Percentiles rank a stretch among this genome's conserved stretches.
Evolutionary conservation across 1,140 invertebrate species (phyloP).

Genomic region (Bombus huntii): DNA sequence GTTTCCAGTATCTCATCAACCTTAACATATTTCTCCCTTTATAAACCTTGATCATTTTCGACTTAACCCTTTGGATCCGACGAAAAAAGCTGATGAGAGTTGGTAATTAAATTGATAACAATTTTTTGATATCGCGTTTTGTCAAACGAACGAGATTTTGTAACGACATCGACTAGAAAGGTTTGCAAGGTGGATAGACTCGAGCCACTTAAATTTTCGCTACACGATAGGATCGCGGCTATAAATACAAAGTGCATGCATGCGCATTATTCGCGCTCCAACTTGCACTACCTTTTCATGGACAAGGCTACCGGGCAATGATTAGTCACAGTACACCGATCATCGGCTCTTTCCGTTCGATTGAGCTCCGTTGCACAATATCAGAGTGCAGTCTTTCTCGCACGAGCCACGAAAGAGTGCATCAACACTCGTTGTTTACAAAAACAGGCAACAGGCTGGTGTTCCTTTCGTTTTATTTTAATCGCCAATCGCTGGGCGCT

Average conservation of each 20-base stretch:
- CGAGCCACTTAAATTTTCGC: constrained; percentile 40
- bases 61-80: background rate
- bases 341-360: constrained; percentile 41
- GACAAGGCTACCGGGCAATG: constrained; percentile 42
- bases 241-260: constrained; percentile 53
- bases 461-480: background rate
- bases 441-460: background rate
- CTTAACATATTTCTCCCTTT: background rate
- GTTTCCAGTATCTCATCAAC: too few relatives aligned
- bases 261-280: constrained; percentile 52
- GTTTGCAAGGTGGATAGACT: background rate
- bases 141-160: background rate
- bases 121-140: background rate
- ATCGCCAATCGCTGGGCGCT: background rate
- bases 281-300: constrained; percentile 53
- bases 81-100: rapidly evolving
- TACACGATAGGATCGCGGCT: constrained; percentile 21
- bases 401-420: constrained; percentile 7
- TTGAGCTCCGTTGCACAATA: constrained; percentile 28
- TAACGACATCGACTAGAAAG: background rate
- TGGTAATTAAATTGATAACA: background rate
- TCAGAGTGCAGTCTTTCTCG: constrained; percentile 8
- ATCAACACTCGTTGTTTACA: constrained; percentile 33
- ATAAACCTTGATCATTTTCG: background rate
- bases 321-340: constrained; percentile 48